Evolutionary conservation across 2,113 vertebrate genomes (phyloP).

Genomic region (Dolichallabes microphthalmus): DNA sequence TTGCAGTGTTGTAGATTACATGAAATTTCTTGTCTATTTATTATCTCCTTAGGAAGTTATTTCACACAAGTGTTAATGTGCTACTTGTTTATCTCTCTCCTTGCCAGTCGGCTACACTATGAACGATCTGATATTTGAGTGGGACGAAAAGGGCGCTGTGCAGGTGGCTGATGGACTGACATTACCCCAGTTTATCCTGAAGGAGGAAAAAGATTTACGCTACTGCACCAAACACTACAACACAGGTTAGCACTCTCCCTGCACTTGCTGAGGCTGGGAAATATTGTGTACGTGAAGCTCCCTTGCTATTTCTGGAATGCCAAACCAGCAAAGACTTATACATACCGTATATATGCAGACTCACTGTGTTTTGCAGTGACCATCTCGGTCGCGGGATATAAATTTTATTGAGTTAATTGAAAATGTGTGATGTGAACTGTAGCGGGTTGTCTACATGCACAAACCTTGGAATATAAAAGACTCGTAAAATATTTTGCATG

Average conservation of each 20-base stretch:
- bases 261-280: constrained; percentile 11
- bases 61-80: not conserved
- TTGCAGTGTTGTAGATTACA: not conserved
- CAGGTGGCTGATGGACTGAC: constrained; percentile 95
- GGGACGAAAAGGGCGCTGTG: constrained; percentile 95
- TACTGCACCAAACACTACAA: constrained; percentile 99
- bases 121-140: constrained; percentile 98
- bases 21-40: not conserved
- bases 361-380: not conserved
- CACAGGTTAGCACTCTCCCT: constrained; percentile 78
- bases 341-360: not conserved
- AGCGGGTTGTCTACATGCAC: not conserved
- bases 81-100: not conserved
- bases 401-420: too few relatives aligned
- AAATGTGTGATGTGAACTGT: not conserved
- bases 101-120: constrained; percentile 93
- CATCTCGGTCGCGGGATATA: not conserved
- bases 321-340: constrained; percentile 20
- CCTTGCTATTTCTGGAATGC: constrained; percentile 28
- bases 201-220: constrained; percentile 96
- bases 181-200: constrained; percentile 94
- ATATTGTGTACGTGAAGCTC: constrained; percentile 37
- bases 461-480: not conserved
- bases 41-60: not conserved
- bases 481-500: not conserved